Evolutionary conservation across 2,888 invertebrate species (phyloP).

Genomic region (Lasioglossum morio): DNA sequence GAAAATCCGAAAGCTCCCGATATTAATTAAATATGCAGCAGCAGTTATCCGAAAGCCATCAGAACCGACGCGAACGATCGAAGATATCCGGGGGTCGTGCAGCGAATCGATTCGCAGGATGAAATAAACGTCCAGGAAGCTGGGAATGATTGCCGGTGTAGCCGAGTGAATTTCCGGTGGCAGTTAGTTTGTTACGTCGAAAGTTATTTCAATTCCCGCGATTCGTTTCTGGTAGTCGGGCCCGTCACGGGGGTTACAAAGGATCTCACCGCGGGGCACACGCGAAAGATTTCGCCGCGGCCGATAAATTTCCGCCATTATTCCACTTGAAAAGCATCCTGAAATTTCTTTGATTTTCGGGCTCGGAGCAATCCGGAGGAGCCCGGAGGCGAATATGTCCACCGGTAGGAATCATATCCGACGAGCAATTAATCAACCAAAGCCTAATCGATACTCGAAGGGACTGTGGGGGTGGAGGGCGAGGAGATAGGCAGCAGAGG

Average conservation of each 20-base stretch:
- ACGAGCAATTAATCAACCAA: constrained; percentile 51
- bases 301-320: constrained; percentile 3
- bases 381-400: constrained; percentile 24
- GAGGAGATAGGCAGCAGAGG: constrained; percentile 9
- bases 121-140: not conserved
- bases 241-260: not conserved
- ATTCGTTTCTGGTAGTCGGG: not conserved
- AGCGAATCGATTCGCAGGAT: not conserved
- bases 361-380: not conserved
- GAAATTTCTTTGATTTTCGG: constrained; percentile 8
- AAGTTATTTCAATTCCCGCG: constrained; percentile 1
- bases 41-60: not conserved
- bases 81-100: constrained; percentile 1
- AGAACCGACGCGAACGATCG: not conserved
- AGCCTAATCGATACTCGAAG: constrained; percentile 47
- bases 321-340: not conserved
- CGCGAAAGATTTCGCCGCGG: not conserved
- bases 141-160: not conserved
- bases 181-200: constrained; percentile 3
- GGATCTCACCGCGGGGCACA: not conserved
- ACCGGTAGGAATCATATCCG: constrained; percentile 23
- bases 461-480: not conserved
- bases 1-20: not conserved
- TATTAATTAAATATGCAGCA: not conserved
- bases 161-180: not conserved